Base-by-base conservation (phyloP, 2,797 vertebrate genomes). In the Petrocephalus sullivani region DNA sequence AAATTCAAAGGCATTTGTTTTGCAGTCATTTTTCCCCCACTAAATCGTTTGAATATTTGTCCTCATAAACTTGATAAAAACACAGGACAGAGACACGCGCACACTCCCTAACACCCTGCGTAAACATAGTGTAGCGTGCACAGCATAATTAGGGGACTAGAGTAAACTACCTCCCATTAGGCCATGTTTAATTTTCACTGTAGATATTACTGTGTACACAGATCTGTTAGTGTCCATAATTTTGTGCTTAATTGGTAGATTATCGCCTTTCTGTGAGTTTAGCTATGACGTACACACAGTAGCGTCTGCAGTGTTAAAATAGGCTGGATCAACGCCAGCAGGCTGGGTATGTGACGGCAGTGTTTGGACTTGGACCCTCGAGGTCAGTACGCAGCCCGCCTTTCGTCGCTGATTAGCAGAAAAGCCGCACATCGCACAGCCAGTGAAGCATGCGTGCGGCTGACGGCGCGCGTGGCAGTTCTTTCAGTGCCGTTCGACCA, bases 401-500 rank as follows among this genome's bases (percentile, higher is more conserved):
- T 37, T 19, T 7, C 12, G 33, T 19, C 67, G 2, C 12, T 6
- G 67, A 37, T 37, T 4, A 4, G 67, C 33, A 41, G 33, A 41
- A 2, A 2, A 37, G 14, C 28, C 67, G 2, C 67, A 2, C 33
- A 1, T 0, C 9, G 23, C 23, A 64, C 33, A 41, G 67, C 67
- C 33, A 12, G 67, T 10, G 67, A 37, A 2, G 57, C 5, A 2
- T 8, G 5, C 51, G 67, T 88, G 14, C 9, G 10, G 92, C 90
- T 91, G 92, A 87, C 61, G 93, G 91, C 58, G 88, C 88, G 90
- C 92, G 90, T 92, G 92, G 92, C 93, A 89, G 87, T 56, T 49
- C 4, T 19, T 19, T 41, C 9, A 12, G 88, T 58, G 37, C 28
- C 4, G 37, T 46, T 51, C 4, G 8, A 41, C 28, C 8, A 4